Conservation (phyloP, 2,797 vertebrate species). For the Fratercula arctica region DNA sequence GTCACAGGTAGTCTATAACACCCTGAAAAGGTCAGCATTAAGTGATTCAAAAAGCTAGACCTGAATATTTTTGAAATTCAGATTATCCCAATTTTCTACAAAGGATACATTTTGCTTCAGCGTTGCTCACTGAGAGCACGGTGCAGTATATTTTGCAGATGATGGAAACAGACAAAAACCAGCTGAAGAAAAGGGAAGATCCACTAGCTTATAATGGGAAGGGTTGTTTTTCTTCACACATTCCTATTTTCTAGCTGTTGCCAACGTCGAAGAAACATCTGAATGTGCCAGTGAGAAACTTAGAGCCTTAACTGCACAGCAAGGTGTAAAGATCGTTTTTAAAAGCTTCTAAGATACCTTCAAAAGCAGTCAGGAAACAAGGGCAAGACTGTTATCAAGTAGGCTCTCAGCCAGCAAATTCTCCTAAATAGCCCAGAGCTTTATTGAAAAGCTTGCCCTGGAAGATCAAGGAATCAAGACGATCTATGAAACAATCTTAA, state of each 20-base stretch:
- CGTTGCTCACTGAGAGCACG: accelerated
- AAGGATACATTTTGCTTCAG: background rate
- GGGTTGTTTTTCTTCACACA: background rate
- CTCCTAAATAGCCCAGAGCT: constrained; percentile 43
- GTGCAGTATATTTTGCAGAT: background rate
- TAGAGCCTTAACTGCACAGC: background rate
- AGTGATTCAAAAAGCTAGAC: background rate
- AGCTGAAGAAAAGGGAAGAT: background rate
- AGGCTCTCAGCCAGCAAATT: constrained; percentile 48
- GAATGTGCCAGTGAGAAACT: background rate
- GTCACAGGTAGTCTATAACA: background rate
- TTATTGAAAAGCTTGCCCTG: constrained; percentile 32
- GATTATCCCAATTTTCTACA: background rate
- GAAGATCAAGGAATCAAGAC: constrained; percentile 43
- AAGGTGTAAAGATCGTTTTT: constrained; percentile 27
- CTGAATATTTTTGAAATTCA: background rate
- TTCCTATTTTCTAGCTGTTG: background rate
- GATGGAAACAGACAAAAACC: background rate
- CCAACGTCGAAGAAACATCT: background rate
- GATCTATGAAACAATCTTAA: constrained; percentile 23
- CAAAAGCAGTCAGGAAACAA: constrained; percentile 32
- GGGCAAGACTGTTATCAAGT: constrained; percentile 22
- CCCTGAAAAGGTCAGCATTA: background rate
- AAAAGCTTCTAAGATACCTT: constrained; percentile 41
- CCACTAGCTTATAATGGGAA: background rate